Conservation (phyloP, 2,888 invertebrate species). For the Pristionchus arcanus region DNA sequence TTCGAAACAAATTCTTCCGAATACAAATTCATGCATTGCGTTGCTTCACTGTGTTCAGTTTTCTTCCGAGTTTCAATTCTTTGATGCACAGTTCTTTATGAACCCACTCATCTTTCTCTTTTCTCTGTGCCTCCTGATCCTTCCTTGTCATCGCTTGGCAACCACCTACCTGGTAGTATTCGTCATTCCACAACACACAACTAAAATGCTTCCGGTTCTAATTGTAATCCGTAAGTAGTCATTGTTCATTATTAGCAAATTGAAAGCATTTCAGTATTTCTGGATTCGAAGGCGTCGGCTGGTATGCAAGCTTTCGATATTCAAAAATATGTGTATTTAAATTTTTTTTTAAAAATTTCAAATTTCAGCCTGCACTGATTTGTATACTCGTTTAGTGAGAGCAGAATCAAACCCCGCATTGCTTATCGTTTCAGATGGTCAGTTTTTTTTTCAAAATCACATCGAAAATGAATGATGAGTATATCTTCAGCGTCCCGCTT, state of each 20-base stretch:
- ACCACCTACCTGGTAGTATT: background rate
- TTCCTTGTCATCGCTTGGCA: background rate
- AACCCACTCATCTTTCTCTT: background rate
- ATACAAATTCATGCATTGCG: too few species aligned
- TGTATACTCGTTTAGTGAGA: background rate
- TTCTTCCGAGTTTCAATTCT: too few species aligned
- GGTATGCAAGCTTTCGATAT: background rate
- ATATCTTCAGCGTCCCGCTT: background rate
- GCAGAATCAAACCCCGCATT: background rate
- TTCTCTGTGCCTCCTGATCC: background rate
- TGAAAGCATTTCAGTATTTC: background rate
- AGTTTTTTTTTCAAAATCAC: background rate
- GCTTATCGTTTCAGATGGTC: background rate
- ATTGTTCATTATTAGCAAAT: background rate
- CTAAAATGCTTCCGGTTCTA: background rate
- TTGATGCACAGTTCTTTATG: too few species aligned
- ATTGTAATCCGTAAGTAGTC: background rate
- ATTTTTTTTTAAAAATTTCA: too few species aligned
- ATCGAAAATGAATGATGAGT: background rate
- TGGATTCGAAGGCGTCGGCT: background rate
- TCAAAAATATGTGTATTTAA: background rate
- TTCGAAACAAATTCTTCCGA: too few species aligned
- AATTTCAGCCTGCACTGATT: background rate
- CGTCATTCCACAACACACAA: background rate
- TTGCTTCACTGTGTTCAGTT: too few species aligned